These are phyloP conservation scores for Benitochromis conjunctus DNA, from an alignment of 2,113 vertebrate genomes.

Conservation along the genomic window DNA sequence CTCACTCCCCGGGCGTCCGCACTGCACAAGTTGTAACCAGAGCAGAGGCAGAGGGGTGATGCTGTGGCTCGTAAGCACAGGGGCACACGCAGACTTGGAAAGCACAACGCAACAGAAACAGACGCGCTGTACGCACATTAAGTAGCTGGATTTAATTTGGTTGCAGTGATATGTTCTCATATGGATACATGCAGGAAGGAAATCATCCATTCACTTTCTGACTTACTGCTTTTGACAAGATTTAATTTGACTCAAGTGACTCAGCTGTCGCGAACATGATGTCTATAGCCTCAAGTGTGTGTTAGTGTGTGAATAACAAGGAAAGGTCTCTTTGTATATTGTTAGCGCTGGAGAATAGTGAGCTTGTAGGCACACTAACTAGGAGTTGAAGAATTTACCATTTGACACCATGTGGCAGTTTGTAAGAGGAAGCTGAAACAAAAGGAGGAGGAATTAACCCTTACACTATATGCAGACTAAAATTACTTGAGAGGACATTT, in stretches of 20 bases:
- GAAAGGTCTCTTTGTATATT: slow-evolving; percentile 6
- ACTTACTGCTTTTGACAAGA: neutral
- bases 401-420: neutral
- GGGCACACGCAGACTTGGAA: neutral
- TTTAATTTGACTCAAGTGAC: slow-evolving; percentile 22
- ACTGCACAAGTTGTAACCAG: neutral
- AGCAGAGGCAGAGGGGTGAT: neutral
- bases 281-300: slow-evolving; percentile 22
- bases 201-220: neutral
- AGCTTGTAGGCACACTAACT: neutral
- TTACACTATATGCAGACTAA: neutral
- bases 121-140: neutral
- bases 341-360: neutral
- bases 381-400: neutral
- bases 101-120: neutral
- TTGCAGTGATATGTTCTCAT: neutral
- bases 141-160: neutral
- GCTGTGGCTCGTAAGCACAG: neutral
- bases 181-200: neutral
- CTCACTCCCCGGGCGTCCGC: neutral
- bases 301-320: neutral
- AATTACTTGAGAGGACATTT: neutral
- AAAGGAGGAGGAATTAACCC: neutral
- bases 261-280: slow-evolving; percentile 6
- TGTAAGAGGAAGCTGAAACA: neutral